These are phyloP conservation scores for Cheilosia grossa DNA, from an alignment of 2,888 invertebrate genomes.

Conservation along the genomic window DNA sequence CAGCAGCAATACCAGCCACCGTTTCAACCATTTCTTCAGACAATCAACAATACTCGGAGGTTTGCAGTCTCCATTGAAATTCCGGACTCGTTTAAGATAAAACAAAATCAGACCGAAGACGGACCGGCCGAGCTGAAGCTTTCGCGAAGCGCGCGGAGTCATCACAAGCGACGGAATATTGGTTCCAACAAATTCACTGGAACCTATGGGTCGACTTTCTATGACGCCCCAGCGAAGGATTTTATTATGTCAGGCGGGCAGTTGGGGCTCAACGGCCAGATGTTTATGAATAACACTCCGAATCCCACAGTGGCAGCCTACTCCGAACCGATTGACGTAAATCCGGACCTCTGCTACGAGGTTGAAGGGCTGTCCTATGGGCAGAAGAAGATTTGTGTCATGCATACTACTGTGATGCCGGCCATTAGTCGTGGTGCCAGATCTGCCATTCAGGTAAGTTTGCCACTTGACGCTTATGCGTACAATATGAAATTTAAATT, in stretches of 20 bases:
- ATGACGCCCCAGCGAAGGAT: constrained; percentile 79
- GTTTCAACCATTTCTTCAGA: constrained; percentile 81
- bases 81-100: constrained; percentile 80
- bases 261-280: constrained; percentile 73
- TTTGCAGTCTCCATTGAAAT: constrained; percentile 82
- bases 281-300: constrained; percentile 76
- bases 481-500: no score
- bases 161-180: constrained; percentile 79
- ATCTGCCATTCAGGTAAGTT: constrained; percentile 82
- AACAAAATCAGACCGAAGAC: constrained; percentile 76
- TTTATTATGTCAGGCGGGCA: constrained; percentile 79
- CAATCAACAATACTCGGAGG: constrained; percentile 80
- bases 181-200: constrained; percentile 77
- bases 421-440: constrained; percentile 83
- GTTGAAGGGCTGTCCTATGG: constrained; percentile 81
- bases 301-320: constrained; percentile 78
- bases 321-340: constrained; percentile 81
- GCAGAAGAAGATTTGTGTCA: constrained; percentile 82
- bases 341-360: constrained; percentile 82
- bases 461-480: background rate
- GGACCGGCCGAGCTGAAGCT: constrained; percentile 76
- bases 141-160: constrained; percentile 79
- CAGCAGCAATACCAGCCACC: constrained; percentile 79
- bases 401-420: constrained; percentile 83
- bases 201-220: constrained; percentile 76